A percentile compares a stretch with the other conserved stretches of the same genome.
Conservation (phyloP, 1,140 invertebrate species). For the Episyrphus balteatus region DNA sequence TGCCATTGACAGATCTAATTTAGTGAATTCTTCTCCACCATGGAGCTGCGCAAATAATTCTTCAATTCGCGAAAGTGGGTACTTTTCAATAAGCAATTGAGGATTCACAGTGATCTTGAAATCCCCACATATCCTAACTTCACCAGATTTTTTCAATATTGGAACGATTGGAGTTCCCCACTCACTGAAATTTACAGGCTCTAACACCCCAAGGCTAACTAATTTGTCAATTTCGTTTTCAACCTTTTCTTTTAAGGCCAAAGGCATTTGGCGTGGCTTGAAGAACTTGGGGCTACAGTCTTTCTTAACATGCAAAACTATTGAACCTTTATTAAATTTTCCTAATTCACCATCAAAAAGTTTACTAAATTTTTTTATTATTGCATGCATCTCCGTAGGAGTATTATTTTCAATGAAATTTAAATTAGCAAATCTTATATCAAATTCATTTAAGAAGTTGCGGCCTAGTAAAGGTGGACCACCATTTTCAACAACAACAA, state of each 20-base stretch:
- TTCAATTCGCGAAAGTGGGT: conserved; percentile 17
- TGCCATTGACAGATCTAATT: no score
- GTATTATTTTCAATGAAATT: not conserved
- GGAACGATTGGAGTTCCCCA: conserved; percentile 39
- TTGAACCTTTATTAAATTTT: conserved; percentile 1
- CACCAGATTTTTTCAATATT: conserved; percentile 37
- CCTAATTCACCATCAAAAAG: conserved; percentile 6
- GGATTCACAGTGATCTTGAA: conserved; percentile 4
- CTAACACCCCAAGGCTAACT: conserved; percentile 17
- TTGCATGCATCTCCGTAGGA: not conserved
- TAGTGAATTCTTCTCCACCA: conserved; percentile 13
- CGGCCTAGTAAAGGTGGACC: conserved; percentile 17
- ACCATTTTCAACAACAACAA: conserved; percentile 16
- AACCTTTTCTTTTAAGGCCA: not conserved
- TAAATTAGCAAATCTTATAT: not conserved
- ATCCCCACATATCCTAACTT: conserved; percentile 32
- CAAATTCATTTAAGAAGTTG: conserved; percentile 2
- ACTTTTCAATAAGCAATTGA: conserved; percentile 11
- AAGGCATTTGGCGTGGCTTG: not conserved
- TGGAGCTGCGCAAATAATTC: conserved; percentile 14
- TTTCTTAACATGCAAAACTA: not conserved
- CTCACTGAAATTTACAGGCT: conserved; percentile 13
- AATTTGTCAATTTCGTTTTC: no score
- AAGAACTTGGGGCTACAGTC: conserved; percentile 1
- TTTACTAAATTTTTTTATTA: not conserved